These are phyloP conservation scores for Blastomussa wellsi DNA, from an alignment of 92 coral and sea anemone species.

Conservation along the genomic window DNA sequence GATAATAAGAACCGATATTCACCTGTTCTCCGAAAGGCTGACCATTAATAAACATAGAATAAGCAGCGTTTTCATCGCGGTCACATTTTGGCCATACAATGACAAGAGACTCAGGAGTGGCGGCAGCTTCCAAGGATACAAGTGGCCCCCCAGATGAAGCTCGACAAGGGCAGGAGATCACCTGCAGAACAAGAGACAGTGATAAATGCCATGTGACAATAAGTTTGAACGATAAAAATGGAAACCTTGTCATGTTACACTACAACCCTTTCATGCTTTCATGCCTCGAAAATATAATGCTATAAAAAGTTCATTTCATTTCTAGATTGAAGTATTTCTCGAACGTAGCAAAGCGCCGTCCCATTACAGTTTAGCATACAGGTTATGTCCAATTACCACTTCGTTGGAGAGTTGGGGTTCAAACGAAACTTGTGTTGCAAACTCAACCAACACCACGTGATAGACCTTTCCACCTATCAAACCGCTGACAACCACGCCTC, in stretches of 20 bases:
- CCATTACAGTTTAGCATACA: too few species aligned
- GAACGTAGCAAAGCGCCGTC: too few species aligned
- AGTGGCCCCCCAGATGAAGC: constrained; percentile 79
- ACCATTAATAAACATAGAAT: constrained; percentile 66
- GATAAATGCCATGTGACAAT: background rate
- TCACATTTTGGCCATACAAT: constrained; percentile 75
- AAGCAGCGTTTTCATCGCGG: constrained; percentile 23
- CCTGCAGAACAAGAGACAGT: constrained; percentile 23
- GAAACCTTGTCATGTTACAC: background rate
- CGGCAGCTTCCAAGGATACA: constrained; percentile 74
- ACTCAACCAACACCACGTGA: constrained; percentile 77
- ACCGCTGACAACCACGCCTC: constrained; percentile 77
- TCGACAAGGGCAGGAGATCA: constrained; percentile 59
- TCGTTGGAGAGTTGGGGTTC: constrained; percentile 82
- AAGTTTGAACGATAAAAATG: background rate
- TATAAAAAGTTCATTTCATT: too few species aligned
- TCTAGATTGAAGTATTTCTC: too few species aligned
- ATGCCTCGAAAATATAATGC: too few species aligned
- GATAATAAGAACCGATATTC: background rate
- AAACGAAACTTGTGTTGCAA: constrained; percentile 58
- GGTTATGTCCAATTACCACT: constrained; percentile 67
- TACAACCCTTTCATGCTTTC: background rate
- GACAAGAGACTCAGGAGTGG: constrained; percentile 71
- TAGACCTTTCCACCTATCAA: constrained; percentile 74
- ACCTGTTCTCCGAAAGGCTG: constrained; percentile 83